Conservation (phyloP, 2,888 invertebrate genomes). For the Oasisia sp. region DNA sequence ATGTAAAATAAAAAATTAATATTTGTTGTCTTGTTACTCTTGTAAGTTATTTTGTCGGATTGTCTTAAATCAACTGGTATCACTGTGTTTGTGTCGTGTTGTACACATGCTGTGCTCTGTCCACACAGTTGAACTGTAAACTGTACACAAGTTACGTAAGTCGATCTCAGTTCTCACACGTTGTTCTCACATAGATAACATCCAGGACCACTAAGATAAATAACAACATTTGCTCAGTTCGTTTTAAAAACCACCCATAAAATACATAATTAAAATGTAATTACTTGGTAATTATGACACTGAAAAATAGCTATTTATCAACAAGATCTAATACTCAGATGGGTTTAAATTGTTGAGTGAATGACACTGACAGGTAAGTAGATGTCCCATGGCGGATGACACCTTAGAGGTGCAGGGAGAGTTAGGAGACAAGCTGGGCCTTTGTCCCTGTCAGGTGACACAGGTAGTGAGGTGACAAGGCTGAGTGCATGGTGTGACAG, state of each 20-base stretch:
- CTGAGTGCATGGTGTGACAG: neutral
- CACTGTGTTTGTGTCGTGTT: too few relatives aligned
- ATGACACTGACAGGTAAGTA: neutral
- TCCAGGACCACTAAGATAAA: neutral
- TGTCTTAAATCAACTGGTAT: too few relatives aligned
- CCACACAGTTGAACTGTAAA: neutral
- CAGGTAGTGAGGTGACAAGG: neutral
- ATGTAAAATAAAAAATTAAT: too few relatives aligned
- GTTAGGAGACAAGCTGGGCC: neutral
- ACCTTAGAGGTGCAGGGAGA: neutral
- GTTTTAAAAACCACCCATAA: neutral
- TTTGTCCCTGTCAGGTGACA: neutral
- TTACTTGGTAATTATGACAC: neutral
- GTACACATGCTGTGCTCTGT: neutral
- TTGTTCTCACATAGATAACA: neutral
- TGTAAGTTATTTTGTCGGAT: too few relatives aligned
- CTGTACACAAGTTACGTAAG: neutral
- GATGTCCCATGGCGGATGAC: neutral
- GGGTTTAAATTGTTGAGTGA: neutral
- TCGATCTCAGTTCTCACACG: neutral
- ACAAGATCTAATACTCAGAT: neutral
- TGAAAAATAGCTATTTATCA: neutral
- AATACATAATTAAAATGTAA: neutral
- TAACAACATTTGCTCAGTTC: neutral
- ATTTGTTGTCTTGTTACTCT: too few relatives aligned